phyloP scores from a whole-genome alignment of 2,113 vertebrate genomes.

The Tor tambroides region DNA sequence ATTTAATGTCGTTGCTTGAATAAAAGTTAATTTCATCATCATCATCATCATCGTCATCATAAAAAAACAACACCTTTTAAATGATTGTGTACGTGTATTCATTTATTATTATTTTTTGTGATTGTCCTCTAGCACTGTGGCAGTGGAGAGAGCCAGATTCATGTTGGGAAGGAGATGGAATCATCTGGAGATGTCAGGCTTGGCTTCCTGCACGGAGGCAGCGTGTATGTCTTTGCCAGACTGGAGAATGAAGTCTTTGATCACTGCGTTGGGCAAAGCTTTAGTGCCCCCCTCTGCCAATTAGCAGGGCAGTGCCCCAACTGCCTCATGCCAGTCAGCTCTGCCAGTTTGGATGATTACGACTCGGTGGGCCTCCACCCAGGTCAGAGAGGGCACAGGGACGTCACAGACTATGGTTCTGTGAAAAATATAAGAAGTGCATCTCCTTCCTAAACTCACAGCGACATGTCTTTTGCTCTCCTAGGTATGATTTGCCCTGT shows the following conservation, averaged over 20 bases:
- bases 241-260: slow-evolving; percentile 34
- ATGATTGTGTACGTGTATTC: background rate
- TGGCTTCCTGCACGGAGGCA: slow-evolving; percentile 26
- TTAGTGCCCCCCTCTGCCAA: slow-evolving; percentile 24
- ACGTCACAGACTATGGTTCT: background rate
- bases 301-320: slow-evolving; percentile 30
- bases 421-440: background rate
- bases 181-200: slow-evolving; percentile 20
- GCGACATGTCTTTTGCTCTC: background rate
- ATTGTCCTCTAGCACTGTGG: background rate
- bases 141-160: background rate
- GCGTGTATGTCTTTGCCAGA: slow-evolving; percentile 7
- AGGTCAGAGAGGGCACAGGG: slow-evolving; percentile 9
- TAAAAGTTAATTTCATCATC: too few species aligned
- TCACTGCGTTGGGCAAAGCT: slow-evolving; percentile 27
- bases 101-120: background rate
- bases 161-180: slow-evolving; percentile 14
- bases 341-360: slow-evolving; percentile 10
- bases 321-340: background rate
- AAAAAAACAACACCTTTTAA: background rate
- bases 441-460: background rate
- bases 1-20: background rate
- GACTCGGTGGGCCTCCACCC: background rate
- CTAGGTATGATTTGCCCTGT: background rate
- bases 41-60: too few species aligned